Percentiles rank a stretch among this genome's conserved stretches.
phyloP scores from a whole-genome alignment of 30 jellyfish, hydroid and myxozoan species.

The Nemopilema nomurai region DNA sequence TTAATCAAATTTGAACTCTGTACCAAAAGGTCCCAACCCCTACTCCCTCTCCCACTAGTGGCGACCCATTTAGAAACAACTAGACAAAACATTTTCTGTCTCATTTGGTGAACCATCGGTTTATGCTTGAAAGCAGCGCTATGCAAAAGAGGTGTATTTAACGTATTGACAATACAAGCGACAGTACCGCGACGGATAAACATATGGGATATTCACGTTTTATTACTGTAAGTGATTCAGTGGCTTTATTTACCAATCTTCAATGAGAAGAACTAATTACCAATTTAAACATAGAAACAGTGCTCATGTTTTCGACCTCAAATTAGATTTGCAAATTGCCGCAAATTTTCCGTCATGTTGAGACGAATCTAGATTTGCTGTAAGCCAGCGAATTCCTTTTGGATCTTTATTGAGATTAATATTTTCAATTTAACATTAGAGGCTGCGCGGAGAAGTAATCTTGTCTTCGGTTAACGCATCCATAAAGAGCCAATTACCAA shows the following conservation, averaged over 20 bases:
- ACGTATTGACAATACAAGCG: not conserved
- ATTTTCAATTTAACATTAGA: no score
- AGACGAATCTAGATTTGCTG: not conserved
- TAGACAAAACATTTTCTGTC: no score
- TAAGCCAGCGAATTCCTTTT: not conserved
- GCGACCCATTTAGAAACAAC: no score
- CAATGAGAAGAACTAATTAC: not conserved
- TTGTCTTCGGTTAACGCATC: not conserved
- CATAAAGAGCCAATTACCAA: not conserved
- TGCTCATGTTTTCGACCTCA: not conserved
- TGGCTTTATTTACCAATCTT: not conserved
- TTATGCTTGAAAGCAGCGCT: no score
- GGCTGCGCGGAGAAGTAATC: not conserved
- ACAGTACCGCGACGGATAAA: not conserved
- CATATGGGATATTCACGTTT: not conserved
- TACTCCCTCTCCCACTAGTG: no score
- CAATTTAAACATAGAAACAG: not conserved
- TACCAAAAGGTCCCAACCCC: no score
- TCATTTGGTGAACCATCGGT: no score
- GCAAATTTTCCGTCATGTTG: not conserved
- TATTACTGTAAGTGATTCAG: not conserved
- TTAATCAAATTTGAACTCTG: no score
- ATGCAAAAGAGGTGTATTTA: no score
- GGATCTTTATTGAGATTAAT: not conserved
- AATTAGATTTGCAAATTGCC: not conserved